A percentile compares a stretch with the other conserved stretches of the same genome.
Conservation (phyloP, 2,888 invertebrate genomes). For the Clunio marinus region DNA sequence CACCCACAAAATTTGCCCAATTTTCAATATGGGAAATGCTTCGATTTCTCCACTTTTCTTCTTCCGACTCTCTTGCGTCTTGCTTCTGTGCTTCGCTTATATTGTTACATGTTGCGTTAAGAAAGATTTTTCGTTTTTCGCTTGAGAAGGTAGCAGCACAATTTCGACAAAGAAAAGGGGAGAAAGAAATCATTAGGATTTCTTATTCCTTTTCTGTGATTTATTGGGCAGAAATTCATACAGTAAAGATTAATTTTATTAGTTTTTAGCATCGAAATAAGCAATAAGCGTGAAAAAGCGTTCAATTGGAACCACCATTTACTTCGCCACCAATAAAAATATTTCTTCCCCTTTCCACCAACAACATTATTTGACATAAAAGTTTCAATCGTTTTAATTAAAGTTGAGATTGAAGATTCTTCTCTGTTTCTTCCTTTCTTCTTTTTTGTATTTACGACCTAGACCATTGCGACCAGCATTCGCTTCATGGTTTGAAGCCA, state of each 20-base stretch:
- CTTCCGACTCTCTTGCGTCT: constrained; percentile 3
- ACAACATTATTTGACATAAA: background rate
- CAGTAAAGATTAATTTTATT: constrained; percentile 38
- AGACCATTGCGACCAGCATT: background rate
- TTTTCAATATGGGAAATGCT: constrained; percentile 1
- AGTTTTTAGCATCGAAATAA: constrained; percentile 30
- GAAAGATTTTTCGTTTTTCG: constrained; percentile 13
- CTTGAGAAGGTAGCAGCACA: constrained; percentile 17
- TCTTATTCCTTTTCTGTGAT: constrained; percentile 26
- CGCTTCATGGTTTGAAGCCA: constrained; percentile 1
- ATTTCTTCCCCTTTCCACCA: background rate
- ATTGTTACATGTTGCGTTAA: constrained; percentile 24
- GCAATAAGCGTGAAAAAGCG: constrained; percentile 24
- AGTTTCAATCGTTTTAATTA: constrained; percentile 23
- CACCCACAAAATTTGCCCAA: constrained; percentile 19
- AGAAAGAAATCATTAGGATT: constrained; percentile 24
- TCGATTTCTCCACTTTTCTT: background rate
- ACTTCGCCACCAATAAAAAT: background rate
- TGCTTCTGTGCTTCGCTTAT: too few species aligned
- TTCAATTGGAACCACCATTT: constrained; percentile 30
- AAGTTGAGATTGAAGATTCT: background rate
- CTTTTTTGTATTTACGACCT: background rate
- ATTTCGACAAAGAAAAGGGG: background rate
- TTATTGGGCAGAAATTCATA: constrained; percentile 37
- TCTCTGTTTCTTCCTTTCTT: background rate